Percentiles rank a stretch among this genome's conserved stretches.
Conservation (phyloP, 2,797 vertebrate genomes). For the Martes flavigula region DNA sequence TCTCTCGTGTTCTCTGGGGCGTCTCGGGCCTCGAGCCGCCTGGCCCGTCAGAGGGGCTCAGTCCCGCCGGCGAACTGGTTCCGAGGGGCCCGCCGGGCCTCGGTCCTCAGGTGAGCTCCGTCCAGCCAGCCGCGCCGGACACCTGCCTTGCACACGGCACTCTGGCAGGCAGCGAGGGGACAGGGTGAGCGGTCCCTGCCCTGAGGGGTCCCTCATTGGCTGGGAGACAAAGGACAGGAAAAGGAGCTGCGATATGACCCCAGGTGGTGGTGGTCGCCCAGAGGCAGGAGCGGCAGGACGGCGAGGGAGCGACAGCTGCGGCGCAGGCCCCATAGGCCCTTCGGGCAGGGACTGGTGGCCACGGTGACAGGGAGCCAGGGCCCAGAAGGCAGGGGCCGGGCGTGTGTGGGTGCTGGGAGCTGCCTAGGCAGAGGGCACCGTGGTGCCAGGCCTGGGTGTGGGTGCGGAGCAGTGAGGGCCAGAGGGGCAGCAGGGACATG, state of each 20-base stretch:
- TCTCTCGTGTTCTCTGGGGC: background rate
- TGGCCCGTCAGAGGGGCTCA: background rate
- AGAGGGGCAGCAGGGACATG: background rate
- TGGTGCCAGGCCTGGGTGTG: background rate
- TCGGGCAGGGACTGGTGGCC: background rate
- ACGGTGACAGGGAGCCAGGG: background rate
- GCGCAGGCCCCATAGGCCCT: background rate
- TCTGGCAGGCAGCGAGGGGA: background rate
- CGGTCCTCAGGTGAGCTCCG: background rate
- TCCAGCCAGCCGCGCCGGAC: rapidly evolving
- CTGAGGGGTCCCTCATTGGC: background rate
- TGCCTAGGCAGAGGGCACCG: background rate
- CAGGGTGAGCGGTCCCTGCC: background rate
- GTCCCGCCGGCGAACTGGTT: rapidly evolving
- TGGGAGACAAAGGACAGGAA: background rate
- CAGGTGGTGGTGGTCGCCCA: background rate
- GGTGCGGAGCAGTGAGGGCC: background rate
- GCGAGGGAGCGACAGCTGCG: rapidly evolving
- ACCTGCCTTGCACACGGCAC: background rate
- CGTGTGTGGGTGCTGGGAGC: background rate
- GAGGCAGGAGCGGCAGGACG: background rate
- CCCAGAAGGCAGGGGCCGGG: background rate
- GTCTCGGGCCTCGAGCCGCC: background rate
- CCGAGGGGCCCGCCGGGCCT: background rate
- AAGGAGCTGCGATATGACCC: rapidly evolving